phyloP scores from a whole-genome alignment of 2,113 vertebrate genomes.

The Bos taurus region ARS-UCD2.0 NC_037330.1:68813501-68814000 shows the following conservation, averaged over 20 bases:
- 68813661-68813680: constrained; percentile 53
- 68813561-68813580: background rate
- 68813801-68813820: background rate
- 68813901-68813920: background rate
- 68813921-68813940: background rate
- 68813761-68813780: background rate
- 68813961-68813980: accelerated
- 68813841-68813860: background rate
- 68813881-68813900: constrained; percentile 3
- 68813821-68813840: background rate
- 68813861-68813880: constrained; percentile 8
- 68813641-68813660: background rate
- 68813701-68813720: constrained; percentile 45
- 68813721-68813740: background rate
- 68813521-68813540: background rate
- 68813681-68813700: constrained; percentile 38
- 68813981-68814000: too few species aligned
- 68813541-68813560: background rate
- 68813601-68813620: background rate
- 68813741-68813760: constrained; percentile 30
- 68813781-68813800: background rate
- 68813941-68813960: background rate
- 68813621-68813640: background rate
- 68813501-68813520: background rate
- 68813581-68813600: background rate